Evolutionary conservation across 2,888 invertebrate genomes (phyloP).

Genomic region (Plemyria rubiginata): DNA sequence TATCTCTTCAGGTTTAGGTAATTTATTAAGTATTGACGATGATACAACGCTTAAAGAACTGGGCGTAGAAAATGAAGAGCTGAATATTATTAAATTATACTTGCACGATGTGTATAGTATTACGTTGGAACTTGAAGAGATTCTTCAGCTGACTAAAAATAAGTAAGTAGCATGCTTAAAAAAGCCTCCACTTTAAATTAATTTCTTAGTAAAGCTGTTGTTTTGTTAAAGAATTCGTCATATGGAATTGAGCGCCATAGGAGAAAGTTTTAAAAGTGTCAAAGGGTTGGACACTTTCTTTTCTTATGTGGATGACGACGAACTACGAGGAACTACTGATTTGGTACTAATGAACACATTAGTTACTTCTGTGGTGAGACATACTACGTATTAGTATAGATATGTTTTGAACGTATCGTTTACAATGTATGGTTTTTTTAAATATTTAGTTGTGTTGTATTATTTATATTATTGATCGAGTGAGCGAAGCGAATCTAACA

Average conservation of each 20-base stretch:
- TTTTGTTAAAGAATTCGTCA: slow-evolving; percentile 35
- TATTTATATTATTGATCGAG: too few relatives aligned
- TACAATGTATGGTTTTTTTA: too few relatives aligned
- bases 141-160: slow-evolving; percentile 17
- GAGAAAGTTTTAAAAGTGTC: slow-evolving; percentile 24
- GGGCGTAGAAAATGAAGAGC: slow-evolving; percentile 11
- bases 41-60: slow-evolving; percentile 19
- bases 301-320: slow-evolving; percentile 56
- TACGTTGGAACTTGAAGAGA: slow-evolving; percentile 19
- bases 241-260: slow-evolving; percentile 26
- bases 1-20: slow-evolving; percentile 7
- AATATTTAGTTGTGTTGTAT: too few relatives aligned
- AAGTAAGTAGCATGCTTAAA: slow-evolving; percentile 9
- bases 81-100: slow-evolving; percentile 16
- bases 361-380: slow-evolving; percentile 26
- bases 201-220: background rate
- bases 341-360: slow-evolving; percentile 57
- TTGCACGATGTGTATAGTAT: slow-evolving; percentile 19
- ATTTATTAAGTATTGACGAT: slow-evolving; percentile 9
- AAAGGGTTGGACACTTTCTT: slow-evolving; percentile 56
- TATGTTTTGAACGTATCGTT: too few relatives aligned
- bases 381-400: too few relatives aligned
- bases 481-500: too few relatives aligned
- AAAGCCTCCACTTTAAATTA: too few relatives aligned
- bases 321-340: slow-evolving; percentile 60